Base-by-base conservation (phyloP, 1,140 invertebrate genomes). In the Globodera rostochiensis region DNA sequence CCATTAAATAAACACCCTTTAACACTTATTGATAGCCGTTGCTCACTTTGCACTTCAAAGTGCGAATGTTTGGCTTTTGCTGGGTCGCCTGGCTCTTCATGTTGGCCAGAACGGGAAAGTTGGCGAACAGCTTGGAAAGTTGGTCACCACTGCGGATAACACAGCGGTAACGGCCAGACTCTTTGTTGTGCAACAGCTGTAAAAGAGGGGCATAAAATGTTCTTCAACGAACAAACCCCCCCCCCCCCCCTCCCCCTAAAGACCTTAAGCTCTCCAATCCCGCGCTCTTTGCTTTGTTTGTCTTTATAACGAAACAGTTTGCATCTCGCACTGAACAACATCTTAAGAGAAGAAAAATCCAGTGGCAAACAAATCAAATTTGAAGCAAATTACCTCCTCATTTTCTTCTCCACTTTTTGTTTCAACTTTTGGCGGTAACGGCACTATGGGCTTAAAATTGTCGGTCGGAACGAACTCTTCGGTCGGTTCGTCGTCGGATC, bases 231-330 rank as follows among this genome's bases (percentile, higher is more conserved):
- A 13, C 25, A 7, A 82, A 67, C 21, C 6, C 70, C 13, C 49
- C 15, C 70, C 13, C 47, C 15, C 60, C 47, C n/a, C 46, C 21
- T n/a, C n/a, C n/a, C n/a, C n/a, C n/a, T n/a, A 75, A 49, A 25
- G 15, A 87, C 82, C 85, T 91, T 91, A n/a, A 92, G 86, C 25
- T 91, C 90, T 3, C 91, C 91, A 46, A 90, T 82, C 21, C 91
- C 91, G 77, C 91, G 86, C 81, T 92, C 91, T 81, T 92, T 92
- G 91, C 90, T 91, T 84, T 91, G 90, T 57, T 87, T 88, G 4
- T 73, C 81, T n/a, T 80, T 83, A 66, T 80, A 89, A 60, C 86
- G 86, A 81, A 81, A 88, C 7, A 88, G 77, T 71, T 88, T 87
- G 49, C 78, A 78, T 11, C 86, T 82, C 21, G 81, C 77, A 9